phyloP scores from a whole-genome alignment of 1,140 invertebrate species.

The Sitobion miscanthi region DNA sequence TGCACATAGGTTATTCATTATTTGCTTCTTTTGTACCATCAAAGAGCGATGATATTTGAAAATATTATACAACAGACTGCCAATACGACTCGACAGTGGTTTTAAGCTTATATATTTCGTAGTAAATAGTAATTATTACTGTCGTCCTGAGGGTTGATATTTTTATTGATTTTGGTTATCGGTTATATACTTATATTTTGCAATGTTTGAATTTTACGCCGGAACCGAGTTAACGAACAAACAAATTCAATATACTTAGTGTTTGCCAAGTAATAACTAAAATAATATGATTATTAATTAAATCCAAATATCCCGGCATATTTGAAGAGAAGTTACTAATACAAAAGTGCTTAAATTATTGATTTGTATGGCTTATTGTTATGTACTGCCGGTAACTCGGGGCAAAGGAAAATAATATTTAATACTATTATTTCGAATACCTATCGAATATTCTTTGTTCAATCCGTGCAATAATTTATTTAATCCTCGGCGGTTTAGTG shows the following conservation, averaged over 20 bases:
- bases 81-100: not conserved
- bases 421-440: not conserved
- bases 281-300: not conserved
- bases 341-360: not conserved
- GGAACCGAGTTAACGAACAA: not conserved
- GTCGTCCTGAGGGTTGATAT: not conserved
- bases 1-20: too few species aligned
- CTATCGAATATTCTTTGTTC: not conserved
- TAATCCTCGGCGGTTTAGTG: not conserved
- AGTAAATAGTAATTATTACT: not conserved
- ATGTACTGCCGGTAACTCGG: not conserved
- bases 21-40: not conserved
- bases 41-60: not conserved
- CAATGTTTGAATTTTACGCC: not conserved
- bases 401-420: not conserved
- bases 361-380: not conserved
- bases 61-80: not conserved
- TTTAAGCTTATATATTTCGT: not conserved
- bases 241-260: not conserved
- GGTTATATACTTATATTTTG: not conserved
- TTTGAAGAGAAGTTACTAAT: not conserved
- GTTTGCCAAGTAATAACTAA: not conserved
- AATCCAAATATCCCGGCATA: not conserved
- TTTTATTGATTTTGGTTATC: not conserved
- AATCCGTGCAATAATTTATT: not conserved